phyloP scores from a whole-genome alignment of 2,113 vertebrate species.

The Thermophis baileyi region DNA sequence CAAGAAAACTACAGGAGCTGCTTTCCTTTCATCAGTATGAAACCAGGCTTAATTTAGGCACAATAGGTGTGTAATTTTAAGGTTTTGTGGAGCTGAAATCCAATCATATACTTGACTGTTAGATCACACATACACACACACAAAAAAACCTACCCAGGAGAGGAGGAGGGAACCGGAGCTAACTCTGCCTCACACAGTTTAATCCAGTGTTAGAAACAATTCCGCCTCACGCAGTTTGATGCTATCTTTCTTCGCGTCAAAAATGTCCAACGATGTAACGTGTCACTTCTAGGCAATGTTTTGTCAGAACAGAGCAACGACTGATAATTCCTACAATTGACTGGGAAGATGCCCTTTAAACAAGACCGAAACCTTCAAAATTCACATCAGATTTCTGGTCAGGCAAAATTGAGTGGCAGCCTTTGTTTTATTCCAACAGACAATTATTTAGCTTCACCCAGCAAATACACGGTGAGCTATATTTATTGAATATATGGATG shows the following conservation, averaged over 20 bases:
- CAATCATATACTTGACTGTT: constrained; percentile 99
- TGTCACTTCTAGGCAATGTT: constrained; percentile 34
- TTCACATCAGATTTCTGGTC: neutral
- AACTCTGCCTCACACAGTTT: constrained; percentile 83
- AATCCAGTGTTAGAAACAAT: constrained; percentile 72
- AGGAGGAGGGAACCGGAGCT: constrained; percentile 78
- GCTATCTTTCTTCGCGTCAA: constrained; percentile 33
- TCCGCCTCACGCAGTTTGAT: constrained; percentile 66
- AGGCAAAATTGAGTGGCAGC: neutral
- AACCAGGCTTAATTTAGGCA: constrained; percentile 88
- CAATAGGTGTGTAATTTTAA: constrained; percentile 99
- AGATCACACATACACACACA: constrained; percentile 79
- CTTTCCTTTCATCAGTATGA: constrained; percentile 81
- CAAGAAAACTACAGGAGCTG: constrained; percentile 78
- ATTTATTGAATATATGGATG: neutral
- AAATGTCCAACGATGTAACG: constrained; percentile 29
- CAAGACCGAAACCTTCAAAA: neutral
- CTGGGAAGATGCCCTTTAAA: neutral
- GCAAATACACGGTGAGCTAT: neutral
- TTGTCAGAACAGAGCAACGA: neutral
- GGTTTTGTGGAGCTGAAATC: constrained; percentile 99
- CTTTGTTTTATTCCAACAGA: neutral
- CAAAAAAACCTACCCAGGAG: constrained; percentile 61
- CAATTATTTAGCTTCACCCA: neutral
- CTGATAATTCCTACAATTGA: neutral